Base-by-base conservation (phyloP, 2,797 vertebrate species). In the Channa striata region DNA sequence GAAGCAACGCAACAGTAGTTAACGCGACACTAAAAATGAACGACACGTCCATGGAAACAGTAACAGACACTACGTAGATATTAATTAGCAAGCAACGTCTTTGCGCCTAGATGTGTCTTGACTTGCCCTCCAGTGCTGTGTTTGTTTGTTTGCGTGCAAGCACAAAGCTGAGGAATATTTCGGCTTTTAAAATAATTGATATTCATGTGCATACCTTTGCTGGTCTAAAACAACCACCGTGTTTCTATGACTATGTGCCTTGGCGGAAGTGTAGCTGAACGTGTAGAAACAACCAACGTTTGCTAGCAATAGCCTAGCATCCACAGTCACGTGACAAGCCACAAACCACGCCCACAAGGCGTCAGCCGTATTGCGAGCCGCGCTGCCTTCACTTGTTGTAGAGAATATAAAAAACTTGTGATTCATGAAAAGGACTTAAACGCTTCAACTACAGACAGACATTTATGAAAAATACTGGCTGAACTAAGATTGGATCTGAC, bases 291-390 rank as follows among this genome's bases (percentile, higher is more conserved):
- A 36, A 13, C 46, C 5, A 47, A 11, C 11, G 11, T 9, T 9
- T 7, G n/a, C 19, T 20, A 47, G 10, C 2, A 70, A 40, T 59
- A 68, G 36, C 56, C 5, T 68, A 77, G 76, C 86, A 61, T 74
- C 68, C 43, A 42, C 25, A 12, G 58, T 40, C 36, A 44, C 50
- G 44, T 80, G 74, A 66, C 77, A 47, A 53, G 25, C 46, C 11
- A 3, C 21, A 69, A 40, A 36, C 74, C 76, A 80, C 89, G 37
- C 89, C 89, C 76, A 86, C 78, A 30, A 5, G 3, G 7, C 7
- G 0, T 39, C 21, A 47, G 62, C 69, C 63, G 60, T 68, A 65
- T 78, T 73, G 59, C 17, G 50, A 76, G 12, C n/a, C 36, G 1
- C 50, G 86, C 0, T 68, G 39, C 56, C 30, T 86, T 87, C 17